Evolutionary conservation across 2,113 vertebrate genomes (phyloP).

Genomic region (Microtus montanus): DNA sequence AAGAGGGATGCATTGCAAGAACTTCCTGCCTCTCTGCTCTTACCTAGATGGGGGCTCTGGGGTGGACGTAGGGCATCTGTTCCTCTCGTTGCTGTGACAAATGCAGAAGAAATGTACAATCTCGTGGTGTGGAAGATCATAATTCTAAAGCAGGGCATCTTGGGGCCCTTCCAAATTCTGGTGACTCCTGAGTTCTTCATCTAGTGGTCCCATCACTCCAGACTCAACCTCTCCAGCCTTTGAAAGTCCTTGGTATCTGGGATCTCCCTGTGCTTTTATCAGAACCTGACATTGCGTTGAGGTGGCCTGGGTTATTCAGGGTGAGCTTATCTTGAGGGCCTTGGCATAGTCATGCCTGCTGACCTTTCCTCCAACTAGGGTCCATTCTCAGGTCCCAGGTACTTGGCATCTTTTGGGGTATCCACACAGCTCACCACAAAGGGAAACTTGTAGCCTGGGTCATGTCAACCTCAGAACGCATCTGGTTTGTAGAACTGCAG

Average conservation of each 20-base stretch:
- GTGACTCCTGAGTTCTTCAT: rapidly evolving
- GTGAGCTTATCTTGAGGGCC: background rate
- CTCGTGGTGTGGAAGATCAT: background rate
- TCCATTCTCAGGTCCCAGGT: background rate
- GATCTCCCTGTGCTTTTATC: background rate
- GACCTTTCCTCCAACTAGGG: background rate
- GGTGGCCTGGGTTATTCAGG: too few relatives aligned
- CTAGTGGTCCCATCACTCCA: background rate
- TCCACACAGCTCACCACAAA: background rate
- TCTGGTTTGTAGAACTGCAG: background rate
- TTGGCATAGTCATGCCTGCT: background rate
- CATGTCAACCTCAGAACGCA: background rate
- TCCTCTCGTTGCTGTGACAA: background rate
- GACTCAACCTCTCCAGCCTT: background rate
- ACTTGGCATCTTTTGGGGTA: background rate
- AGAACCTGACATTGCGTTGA: background rate
- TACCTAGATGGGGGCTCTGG: background rate
- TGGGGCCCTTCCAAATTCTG: background rate
- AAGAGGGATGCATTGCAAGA: background rate
- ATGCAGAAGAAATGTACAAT: background rate
- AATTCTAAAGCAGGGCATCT: background rate
- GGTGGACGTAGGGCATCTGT: too few relatives aligned
- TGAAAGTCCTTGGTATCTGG: background rate
- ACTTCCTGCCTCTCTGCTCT: background rate
- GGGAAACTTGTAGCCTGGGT: background rate